A percentile compares a stretch with the other conserved stretches of the same genome.
These are phyloP conservation scores for Acleris holmiana DNA, from an alignment of 2,888 invertebrate genomes.

Conservation along the genomic window DNA sequence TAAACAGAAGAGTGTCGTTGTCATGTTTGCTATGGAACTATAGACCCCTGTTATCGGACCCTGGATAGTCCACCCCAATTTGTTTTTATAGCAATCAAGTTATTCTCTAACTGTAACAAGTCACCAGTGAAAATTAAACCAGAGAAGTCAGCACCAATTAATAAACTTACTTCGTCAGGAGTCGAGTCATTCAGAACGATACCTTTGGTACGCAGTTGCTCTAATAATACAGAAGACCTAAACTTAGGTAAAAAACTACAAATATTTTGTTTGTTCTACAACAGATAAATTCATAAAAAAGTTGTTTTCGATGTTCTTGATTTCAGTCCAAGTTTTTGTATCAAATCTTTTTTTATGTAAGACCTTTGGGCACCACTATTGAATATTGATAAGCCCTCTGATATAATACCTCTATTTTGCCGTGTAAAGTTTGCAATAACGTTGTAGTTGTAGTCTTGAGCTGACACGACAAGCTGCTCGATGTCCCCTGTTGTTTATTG, in stretches of 20 bases:
- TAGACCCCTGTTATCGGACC: background rate
- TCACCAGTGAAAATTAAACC: background rate
- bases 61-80: background rate
- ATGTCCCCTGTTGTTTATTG: too few relatives aligned
- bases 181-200: background rate
- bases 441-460: background rate
- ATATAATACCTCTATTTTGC: background rate
- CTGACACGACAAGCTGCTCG: slow-evolving; percentile 9
- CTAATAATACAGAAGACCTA: background rate
- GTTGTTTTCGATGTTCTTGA: slow-evolving; percentile 4
- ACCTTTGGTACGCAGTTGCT: background rate
- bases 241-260: slow-evolving; percentile 1
- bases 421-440: background rate
- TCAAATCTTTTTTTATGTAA: background rate
- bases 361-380: too few relatives aligned
- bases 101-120: background rate
- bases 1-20: background rate
- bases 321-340: background rate
- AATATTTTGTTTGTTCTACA: background rate
- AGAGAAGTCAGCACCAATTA: slow-evolving; percentile 3
- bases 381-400: background rate
- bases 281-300: slow-evolving; percentile 1
- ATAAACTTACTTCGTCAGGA: slow-evolving; percentile 1
- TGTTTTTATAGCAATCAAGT: background rate
- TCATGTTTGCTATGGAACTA: slow-evolving; percentile 2